A percentile compares a stretch with the other conserved stretches of the same genome.
Conservation (phyloP, 2,888 invertebrate genomes). For the Charanyca ferruginea region DNA sequence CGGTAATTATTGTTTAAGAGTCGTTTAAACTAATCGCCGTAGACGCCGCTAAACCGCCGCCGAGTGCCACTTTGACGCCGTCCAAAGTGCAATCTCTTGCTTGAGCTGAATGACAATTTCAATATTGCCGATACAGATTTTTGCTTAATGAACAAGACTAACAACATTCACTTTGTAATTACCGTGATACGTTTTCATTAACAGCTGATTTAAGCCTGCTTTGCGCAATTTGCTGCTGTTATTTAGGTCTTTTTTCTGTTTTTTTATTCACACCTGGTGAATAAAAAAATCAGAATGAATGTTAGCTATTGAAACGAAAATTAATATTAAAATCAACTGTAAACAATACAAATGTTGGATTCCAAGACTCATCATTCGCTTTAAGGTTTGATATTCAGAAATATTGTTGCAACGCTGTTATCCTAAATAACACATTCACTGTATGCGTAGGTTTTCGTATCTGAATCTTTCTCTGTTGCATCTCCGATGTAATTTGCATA, state of each 20-base stretch:
- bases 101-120: conserved; percentile 80
- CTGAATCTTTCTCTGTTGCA: conserved; percentile 76
- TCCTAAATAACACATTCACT: conserved; percentile 75
- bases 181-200: conserved; percentile 80
- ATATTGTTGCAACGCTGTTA: conserved; percentile 74
- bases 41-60: conserved; percentile 72
- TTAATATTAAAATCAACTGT: conserved; percentile 4
- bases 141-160: conserved; percentile 82
- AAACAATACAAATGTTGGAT: conserved; percentile 11
- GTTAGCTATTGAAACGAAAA: conserved; percentile 14
- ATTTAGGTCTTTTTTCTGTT: conserved; percentile 59
- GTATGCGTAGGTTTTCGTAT: conserved; percentile 73
- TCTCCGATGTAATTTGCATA: conserved; percentile 83
- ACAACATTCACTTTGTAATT: conserved; percentile 85
- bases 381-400: conserved; percentile 62
- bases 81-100: conserved; percentile 74
- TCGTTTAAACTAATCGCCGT: conserved; percentile 85
- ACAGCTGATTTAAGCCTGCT: conserved; percentile 72
- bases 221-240: conserved; percentile 68
- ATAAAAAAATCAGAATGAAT: no score
- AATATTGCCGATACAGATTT: conserved; percentile 82
- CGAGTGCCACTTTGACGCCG: conserved; percentile 76
- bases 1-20: conserved; percentile 88
- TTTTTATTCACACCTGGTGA: conserved; percentile 29
- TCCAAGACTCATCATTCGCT: conserved; percentile 56